A percentile compares a stretch with the other conserved stretches of the same genome.
phyloP scores from a whole-genome alignment of 1,140 invertebrate species.

The Aradophagus sp. region DNA sequence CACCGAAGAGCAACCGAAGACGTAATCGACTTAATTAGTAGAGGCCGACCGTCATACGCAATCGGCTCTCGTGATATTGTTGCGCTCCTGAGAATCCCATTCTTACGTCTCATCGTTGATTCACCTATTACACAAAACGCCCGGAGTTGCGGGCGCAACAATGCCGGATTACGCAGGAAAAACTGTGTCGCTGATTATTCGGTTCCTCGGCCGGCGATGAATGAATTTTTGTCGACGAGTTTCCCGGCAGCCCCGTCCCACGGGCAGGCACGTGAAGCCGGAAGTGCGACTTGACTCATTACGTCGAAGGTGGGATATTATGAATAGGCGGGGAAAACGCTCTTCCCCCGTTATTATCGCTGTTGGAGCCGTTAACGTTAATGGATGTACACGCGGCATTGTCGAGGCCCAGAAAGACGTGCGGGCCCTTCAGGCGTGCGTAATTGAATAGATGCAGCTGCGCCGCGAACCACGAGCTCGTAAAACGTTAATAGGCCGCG shows the following conservation, averaged over 20 bases:
- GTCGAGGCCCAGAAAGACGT: conserved; percentile 27
- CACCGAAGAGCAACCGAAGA: conserved; percentile 39
- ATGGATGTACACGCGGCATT: conserved; percentile 60
- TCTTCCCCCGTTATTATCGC: conserved; percentile 63
- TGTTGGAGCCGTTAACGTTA: conserved; percentile 69
- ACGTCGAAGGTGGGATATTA: conserved; percentile 38
- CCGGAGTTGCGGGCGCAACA: conserved; percentile 1
- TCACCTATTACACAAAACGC: conserved; percentile 34
- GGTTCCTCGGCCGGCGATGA: neutral
- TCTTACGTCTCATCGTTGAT: conserved; percentile 15
- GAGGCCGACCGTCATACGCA: conserved; percentile 51
- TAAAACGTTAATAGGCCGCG: conserved; percentile 66
- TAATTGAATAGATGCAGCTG: conserved; percentile 68
- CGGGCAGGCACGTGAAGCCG: conserved; percentile 37
- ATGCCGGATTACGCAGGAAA: conserved; percentile 11
- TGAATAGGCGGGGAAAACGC: conserved; percentile 58
- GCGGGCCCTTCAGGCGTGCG: conserved; percentile 40
- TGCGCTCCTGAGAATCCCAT: conserved; percentile 35
- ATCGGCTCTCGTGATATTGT: conserved; percentile 48
- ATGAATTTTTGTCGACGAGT: conserved; percentile 12
- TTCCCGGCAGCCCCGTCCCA: conserved; percentile 23
- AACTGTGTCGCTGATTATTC: conserved; percentile 5
- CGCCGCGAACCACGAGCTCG: conserved; percentile 57
- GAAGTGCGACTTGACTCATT: conserved; percentile 41
- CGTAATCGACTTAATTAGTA: conserved; percentile 57